Percentiles rank a stretch among this genome's conserved stretches.
Conservation (phyloP, 2,113 vertebrate species). For the Pseudorasbora parva region DNA sequence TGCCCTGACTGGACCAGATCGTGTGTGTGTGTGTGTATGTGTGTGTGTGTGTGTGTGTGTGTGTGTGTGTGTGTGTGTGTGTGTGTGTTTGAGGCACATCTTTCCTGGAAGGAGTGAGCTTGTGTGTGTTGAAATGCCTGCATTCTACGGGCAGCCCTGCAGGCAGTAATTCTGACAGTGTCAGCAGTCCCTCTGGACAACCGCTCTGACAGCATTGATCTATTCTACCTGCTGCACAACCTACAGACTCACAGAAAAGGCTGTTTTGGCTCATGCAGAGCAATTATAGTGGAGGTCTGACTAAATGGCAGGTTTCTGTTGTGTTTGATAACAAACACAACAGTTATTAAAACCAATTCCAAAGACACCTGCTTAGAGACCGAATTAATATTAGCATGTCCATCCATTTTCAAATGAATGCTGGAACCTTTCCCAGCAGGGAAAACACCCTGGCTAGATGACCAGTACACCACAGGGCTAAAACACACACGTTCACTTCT, state of each 20-base stretch:
- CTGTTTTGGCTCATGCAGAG: slow-evolving; percentile 1
- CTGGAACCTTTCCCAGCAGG: neutral
- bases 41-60: slow-evolving; percentile 35
- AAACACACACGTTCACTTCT: neutral
- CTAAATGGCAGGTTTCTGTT: neutral
- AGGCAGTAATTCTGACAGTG: slow-evolving; percentile 40
- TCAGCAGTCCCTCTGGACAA: slow-evolving; percentile 25
- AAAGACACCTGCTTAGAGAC: slow-evolving; percentile 15
- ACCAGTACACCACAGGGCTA: neutral
- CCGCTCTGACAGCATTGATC: slow-evolving; percentile 22
- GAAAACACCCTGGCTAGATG: neutral
- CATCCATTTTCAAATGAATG: neutral
- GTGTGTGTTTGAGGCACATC: neutral
- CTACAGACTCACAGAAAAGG: slow-evolving; percentile 31
- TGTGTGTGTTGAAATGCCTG: slow-evolving; percentile 35
- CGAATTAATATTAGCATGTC: neutral
- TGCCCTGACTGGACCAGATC: slow-evolving; percentile 2
- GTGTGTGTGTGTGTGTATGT: slow-evolving; percentile 12
- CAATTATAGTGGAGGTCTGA: slow-evolving; percentile 27
- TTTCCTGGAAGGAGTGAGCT: slow-evolving; percentile 19
- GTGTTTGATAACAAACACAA: slow-evolving; percentile 25
- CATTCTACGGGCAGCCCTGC: neutral
- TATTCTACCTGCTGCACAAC: slow-evolving; percentile 32
- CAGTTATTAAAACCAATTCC: slow-evolving; percentile 17
- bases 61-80: slow-evolving; percentile 1